Conservation (phyloP, 2,797 vertebrate species). For the Acipenser transmontanus region DNA sequence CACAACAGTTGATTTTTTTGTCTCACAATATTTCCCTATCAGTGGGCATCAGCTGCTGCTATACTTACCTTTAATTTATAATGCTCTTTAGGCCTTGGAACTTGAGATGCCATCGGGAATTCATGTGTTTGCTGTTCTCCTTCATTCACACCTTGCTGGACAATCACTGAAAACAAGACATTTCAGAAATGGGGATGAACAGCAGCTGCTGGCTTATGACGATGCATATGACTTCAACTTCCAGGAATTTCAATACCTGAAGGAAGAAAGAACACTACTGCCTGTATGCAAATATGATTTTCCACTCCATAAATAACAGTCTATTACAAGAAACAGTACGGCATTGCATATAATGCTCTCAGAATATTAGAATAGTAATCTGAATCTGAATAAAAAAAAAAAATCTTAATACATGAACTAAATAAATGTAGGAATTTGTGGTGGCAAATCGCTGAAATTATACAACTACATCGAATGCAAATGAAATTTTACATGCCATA, state of each 20-base stretch:
- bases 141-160: slow-evolving; percentile 76
- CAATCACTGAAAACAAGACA: slow-evolving; percentile 68
- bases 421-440: too few species aligned
- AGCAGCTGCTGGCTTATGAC: slow-evolving; percentile 65
- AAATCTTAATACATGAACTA: too few species aligned
- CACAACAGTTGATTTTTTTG: too few species aligned
- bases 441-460: too few species aligned
- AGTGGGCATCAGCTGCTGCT: not conserved
- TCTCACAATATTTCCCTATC: too few species aligned
- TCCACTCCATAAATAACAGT: too few species aligned
- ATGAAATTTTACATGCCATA: too few species aligned
- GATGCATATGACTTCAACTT: slow-evolving; percentile 82
- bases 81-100: slow-evolving; percentile 56
- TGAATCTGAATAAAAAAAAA: too few species aligned
- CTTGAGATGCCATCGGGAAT: slow-evolving; percentile 70
- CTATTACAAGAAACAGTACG: too few species aligned
- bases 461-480: too few species aligned
- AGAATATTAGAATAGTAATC: too few species aligned
- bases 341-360: too few species aligned
- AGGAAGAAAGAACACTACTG: slow-evolving; percentile 68
- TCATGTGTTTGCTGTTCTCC: slow-evolving; percentile 70
- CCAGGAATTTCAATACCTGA: slow-evolving; percentile 76
- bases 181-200: slow-evolving; percentile 63
- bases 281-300: slow-evolving; percentile 47
- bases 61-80: not conserved